Evolutionary conservation across 1,140 invertebrate genomes (phyloP), one percentile per base, ranked within the genome.

Genomic region (Drosophila insularis): DNA sequence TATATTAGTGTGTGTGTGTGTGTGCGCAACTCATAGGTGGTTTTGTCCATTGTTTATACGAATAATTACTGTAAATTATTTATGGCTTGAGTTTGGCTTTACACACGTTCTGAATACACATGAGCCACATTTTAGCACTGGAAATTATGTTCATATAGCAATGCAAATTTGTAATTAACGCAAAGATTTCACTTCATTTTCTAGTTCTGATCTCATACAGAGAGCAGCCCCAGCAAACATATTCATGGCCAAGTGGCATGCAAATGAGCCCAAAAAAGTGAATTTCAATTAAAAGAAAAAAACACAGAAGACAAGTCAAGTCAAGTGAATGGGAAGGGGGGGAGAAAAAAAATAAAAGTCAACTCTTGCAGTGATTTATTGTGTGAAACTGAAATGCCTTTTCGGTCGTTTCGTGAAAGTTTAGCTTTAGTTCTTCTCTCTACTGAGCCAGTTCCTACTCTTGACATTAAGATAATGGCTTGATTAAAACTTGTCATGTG

Each of bases 401-500:
- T 68, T 67, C 46, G 40, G 43, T 50, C 31, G 43, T 59, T 55
- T 68, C 68, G 82, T 70, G 82, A 86, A 87, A 87, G 84, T 82
- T 86, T 40, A 40, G 56, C 69, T 63, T 46, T 35, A 67, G 74
- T 43, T 63, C 71, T 55, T 40, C 14, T 37, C 35, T 37, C 6
- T 3, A 19, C 59, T 77, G 73, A 77, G 70, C 62, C 59, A 61
- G 31, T 32, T 55, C 19, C 61, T 69, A 17, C 62, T 17, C 71
- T 78, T 79, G 71, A 71, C 82, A 86, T 69, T 76, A 68, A 76
- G 84, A 87, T 89, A 87, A 87, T 87, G 68, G 74, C 82, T 87
- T 87, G 82, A 87, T 89, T 87, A 82, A 89, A 89, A 80, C 56
- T 89, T 89, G 84, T 89, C 82, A 82, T 86, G 81, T 70, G 79